A percentile compares a stretch with the other conserved stretches of the same genome.
phyloP scores from a whole-genome alignment of 2,888 invertebrate species.

The Parascotia fuliginaria region DNA sequence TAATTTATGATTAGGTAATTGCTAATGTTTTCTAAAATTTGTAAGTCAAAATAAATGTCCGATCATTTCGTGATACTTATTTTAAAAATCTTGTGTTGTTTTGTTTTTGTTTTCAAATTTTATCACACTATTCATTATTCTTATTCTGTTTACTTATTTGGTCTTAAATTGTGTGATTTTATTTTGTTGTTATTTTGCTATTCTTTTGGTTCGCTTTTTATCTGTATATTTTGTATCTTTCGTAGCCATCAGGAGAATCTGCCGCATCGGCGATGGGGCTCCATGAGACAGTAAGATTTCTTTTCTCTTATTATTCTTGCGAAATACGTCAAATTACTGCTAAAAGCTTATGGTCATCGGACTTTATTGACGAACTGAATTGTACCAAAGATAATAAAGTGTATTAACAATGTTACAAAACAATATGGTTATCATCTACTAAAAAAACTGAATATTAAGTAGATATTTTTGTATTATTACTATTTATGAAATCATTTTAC shows the following conservation, averaged over 20 bases:
- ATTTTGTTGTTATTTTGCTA: slow-evolving; percentile 35
- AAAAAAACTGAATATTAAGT: no score
- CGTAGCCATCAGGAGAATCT: slow-evolving; percentile 83
- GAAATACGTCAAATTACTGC: not conserved
- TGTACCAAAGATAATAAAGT: no score
- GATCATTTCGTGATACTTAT: not conserved
- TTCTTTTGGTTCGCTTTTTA: slow-evolving; percentile 56
- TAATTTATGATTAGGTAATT: no score
- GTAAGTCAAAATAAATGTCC: no score
- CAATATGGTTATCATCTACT: no score
- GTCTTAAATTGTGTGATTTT: slow-evolving; percentile 31
- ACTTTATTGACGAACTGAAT: no score
- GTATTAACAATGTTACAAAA: no score
- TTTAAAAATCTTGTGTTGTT: not conserved
- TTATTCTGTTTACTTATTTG: slow-evolving; percentile 24
- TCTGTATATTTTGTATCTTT: slow-evolving; percentile 68
- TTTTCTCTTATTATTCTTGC: slow-evolving; percentile 30
- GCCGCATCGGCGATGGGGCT: slow-evolving; percentile 83
- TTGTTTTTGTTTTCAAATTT: slow-evolving; percentile 2
- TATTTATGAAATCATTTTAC: no score
- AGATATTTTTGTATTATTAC: no score
- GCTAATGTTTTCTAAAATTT: no score
- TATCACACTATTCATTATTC: no score
- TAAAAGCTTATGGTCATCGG: no score
- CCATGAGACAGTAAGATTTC: slow-evolving; percentile 84